Conservation (phyloP, 2,797 vertebrate species). For the Mastacembelus armatus region DNA sequence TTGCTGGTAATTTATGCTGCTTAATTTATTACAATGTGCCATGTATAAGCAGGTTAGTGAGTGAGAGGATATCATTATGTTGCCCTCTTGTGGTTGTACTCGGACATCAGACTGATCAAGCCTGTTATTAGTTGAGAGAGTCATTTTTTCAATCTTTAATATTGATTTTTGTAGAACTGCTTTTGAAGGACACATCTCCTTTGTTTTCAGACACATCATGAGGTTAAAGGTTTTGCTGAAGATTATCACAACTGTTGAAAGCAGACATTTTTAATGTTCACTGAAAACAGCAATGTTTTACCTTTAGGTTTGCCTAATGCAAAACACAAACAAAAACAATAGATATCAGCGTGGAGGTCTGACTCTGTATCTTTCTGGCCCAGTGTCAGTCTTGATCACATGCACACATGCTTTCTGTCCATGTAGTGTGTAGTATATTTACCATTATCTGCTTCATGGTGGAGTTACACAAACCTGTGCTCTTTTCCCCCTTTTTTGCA, state of each 20-base stretch:
- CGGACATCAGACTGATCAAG: constrained; percentile 23
- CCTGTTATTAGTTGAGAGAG: constrained; percentile 11
- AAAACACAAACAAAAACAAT: constrained; percentile 16
- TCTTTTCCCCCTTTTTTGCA: not conserved
- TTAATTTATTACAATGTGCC: constrained; percentile 49
- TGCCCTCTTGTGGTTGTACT: constrained; percentile 59
- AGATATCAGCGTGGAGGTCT: constrained; percentile 14
- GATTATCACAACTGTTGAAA: not conserved
- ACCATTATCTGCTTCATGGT: constrained; percentile 5
- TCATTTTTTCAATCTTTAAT: not conserved
- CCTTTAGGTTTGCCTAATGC: not conserved
- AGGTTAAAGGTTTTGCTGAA: not conserved
- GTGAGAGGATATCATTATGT: constrained; percentile 39
- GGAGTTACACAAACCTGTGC: constrained; percentile 5
- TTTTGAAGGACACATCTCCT: not conserved
- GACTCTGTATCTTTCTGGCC: constrained; percentile 1
- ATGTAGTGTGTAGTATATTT: constrained; percentile 4
- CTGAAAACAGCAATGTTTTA: not conserved
- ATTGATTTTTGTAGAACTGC: not conserved
- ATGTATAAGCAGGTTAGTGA: constrained; percentile 21
- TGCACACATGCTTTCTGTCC: constrained; percentile 9
- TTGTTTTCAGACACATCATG: not conserved
- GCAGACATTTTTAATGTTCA: not conserved
- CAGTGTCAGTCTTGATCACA: not conserved
- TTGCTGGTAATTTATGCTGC: constrained; percentile 45